These are phyloP conservation scores for Platyrinchus mystaceus DNA, from an alignment of 2,797 vertebrate genomes.

Conservation along the genomic window DNA sequence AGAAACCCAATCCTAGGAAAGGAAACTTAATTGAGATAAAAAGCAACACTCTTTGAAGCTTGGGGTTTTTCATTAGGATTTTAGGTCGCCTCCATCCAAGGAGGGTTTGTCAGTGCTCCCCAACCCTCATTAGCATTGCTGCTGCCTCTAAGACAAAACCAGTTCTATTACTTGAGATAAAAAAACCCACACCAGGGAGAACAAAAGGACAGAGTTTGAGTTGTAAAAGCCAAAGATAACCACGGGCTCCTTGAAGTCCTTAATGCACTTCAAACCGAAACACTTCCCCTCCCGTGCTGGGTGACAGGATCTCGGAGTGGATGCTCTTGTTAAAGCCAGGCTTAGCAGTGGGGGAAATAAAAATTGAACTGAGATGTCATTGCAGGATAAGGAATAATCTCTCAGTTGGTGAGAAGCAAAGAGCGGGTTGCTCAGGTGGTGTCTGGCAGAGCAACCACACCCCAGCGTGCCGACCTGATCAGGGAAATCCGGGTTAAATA, in stretches of 20 bases:
- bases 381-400: neutral
- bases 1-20: neutral
- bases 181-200: neutral
- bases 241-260: neutral
- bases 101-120: neutral
- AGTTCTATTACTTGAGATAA: conserved; percentile 7
- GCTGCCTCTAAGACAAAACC: conserved; percentile 17
- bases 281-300: neutral
- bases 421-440: neutral
- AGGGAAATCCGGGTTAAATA: neutral
- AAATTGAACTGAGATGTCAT: neutral
- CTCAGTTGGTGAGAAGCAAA: neutral
- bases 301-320: neutral
- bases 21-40: conserved; percentile 6
- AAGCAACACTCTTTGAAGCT: conserved; percentile 17
- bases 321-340: neutral
- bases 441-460: neutral
- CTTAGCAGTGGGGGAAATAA: neutral
- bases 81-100: neutral
- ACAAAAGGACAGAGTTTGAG: conserved; percentile 4
- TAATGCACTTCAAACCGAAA: neutral
- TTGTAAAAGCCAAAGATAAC: conserved; percentile 46
- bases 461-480: neutral
- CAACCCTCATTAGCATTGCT: neutral
- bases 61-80: neutral